A percentile compares a stretch with the other conserved stretches of the same genome.
phyloP scores from a whole-genome alignment of 2,888 invertebrate species.

The Mamestra brassicae region DNA sequence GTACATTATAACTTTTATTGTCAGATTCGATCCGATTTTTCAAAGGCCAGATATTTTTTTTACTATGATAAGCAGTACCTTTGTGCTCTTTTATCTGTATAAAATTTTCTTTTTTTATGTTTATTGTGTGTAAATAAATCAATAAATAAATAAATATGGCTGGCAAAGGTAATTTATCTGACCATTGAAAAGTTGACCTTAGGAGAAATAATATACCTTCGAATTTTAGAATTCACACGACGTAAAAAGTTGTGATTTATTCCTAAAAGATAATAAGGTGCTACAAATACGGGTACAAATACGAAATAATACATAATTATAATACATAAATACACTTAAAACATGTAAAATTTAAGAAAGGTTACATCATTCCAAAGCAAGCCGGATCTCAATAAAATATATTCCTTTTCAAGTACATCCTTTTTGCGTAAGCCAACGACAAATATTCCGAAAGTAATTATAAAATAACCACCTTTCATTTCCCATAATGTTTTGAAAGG shows the following conservation, averaged over 20 bases:
- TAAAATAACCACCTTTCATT: slow-evolving; percentile 4
- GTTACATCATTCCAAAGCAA: neutral
- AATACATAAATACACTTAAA: slow-evolving; percentile 1
- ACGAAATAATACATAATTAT: neutral
- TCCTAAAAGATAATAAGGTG: neutral
- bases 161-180: too few relatives aligned
- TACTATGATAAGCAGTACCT: too few relatives aligned
- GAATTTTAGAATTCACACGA: too few relatives aligned
- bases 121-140: too few relatives aligned
- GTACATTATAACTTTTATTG: too few relatives aligned
- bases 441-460: slow-evolving; percentile 8
- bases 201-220: too few relatives aligned
- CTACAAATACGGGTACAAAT: neutral
- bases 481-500: slow-evolving; percentile 6
- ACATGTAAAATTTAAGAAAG: neutral
- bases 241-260: neutral
- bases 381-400: neutral
- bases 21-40: too few relatives aligned
- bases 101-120: too few relatives aligned
- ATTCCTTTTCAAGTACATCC: neutral
- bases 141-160: too few relatives aligned
- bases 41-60: too few relatives aligned
- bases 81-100: too few relatives aligned
- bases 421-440: slow-evolving; percentile 9
- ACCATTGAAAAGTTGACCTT: too few relatives aligned